Evolutionary conservation across 1,140 invertebrate genomes (phyloP).

Genomic region (Formica selysi): DNA sequence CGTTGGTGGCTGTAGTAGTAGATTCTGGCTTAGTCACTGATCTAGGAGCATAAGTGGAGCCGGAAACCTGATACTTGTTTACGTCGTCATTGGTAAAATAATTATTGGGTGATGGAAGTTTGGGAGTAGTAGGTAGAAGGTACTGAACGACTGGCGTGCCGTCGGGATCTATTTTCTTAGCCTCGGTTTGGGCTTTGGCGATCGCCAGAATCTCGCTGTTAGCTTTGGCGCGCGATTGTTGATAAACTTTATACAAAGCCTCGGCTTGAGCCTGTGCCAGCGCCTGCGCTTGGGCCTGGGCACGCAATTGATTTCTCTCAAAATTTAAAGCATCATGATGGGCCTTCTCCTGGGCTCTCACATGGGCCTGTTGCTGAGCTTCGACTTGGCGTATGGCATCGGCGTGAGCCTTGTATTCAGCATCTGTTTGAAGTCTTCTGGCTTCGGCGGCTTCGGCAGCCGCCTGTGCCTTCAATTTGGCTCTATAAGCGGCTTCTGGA

Average conservation of each 20-base stretch:
- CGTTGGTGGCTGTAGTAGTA: neutral
- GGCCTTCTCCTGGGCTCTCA: conserved; percentile 84
- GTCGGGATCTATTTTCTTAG: conserved; percentile 78
- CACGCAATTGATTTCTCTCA: conserved; percentile 82
- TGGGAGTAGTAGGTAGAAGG: conserved; percentile 78
- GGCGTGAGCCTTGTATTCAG: conserved; percentile 84
- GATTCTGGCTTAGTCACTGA: conserved; percentile 76
- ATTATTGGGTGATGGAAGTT: conserved; percentile 80
- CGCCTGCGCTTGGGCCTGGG: conserved; percentile 84
- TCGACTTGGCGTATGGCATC: conserved; percentile 84
- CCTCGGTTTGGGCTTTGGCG: conserved; percentile 80
- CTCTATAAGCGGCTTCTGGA: conserved; percentile 81
- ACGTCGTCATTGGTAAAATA: conserved; percentile 79
- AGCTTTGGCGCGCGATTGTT: conserved; percentile 80
- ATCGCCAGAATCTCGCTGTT: conserved; percentile 81
- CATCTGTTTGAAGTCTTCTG: conserved; percentile 80
- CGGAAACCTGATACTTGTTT: conserved; percentile 81
- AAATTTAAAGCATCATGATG: conserved; percentile 82
- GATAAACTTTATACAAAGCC: conserved; percentile 82
- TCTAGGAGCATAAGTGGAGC: conserved; percentile 80
- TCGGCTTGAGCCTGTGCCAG: conserved; percentile 83
- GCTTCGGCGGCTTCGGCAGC: conserved; percentile 81
- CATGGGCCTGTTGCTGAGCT: conserved; percentile 82
- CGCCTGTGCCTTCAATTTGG: conserved; percentile 81
- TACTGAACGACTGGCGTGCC: conserved; percentile 83